Conservation (phyloP, 2,888 invertebrate species). For the Calliscelio sp. region DNA sequence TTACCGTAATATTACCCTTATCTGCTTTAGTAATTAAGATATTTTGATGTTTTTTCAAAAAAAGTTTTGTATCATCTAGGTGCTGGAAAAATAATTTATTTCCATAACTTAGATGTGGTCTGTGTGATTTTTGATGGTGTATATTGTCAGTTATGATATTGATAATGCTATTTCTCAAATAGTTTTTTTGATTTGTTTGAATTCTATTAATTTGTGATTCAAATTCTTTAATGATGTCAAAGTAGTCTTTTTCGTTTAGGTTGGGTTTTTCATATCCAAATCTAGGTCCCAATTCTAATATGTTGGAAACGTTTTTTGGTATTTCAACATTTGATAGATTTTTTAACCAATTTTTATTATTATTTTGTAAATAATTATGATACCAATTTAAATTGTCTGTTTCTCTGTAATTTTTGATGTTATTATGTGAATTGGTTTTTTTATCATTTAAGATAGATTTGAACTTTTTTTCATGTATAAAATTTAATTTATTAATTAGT, state of each 20-base stretch:
- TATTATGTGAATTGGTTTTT: not conserved
- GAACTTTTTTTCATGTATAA: not conserved
- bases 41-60: not conserved
- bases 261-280: constrained; percentile 15
- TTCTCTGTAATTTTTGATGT: not conserved
- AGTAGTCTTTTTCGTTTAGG: not conserved
- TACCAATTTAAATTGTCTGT: constrained; percentile 3
- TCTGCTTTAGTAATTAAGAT: not conserved
- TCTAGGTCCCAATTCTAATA: constrained; percentile 5
- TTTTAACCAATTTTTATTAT: constrained; percentile 2
- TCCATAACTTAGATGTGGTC: not conserved
- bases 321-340: too few relatives aligned
- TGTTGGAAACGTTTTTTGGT: not conserved
- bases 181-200: not conserved
- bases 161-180: not conserved
- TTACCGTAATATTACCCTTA: not conserved
- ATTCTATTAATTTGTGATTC: constrained; percentile 11
- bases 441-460: not conserved
- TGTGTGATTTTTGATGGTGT: not conserved
- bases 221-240: constrained; percentile 18
- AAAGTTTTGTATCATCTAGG: too few relatives aligned
- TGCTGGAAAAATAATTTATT: too few relatives aligned
- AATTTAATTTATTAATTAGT: not conserved
- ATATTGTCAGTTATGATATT: not conserved
- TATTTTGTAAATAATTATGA: not conserved